A percentile compares a stretch with the other conserved stretches of the same genome.
Evolutionary conservation across 2,888 invertebrate genomes (phyloP).

Genomic region (Polylopha cassiicola): DNA sequence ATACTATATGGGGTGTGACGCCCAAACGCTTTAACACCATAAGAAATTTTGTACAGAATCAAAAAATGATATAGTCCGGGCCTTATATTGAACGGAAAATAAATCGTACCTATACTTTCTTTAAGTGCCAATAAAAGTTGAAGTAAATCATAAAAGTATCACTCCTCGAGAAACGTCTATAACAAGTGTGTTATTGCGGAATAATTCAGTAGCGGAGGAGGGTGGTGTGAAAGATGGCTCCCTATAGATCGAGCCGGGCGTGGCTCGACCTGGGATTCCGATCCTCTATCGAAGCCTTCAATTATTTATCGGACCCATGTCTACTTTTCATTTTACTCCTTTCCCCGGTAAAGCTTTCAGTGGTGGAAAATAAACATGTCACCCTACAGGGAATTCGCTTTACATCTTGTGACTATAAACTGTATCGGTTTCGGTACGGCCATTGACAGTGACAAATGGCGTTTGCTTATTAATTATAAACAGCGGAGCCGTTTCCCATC

Average conservation of each 20-base stretch:
- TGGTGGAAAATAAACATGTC: constrained; percentile 62
- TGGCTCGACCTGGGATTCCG: constrained; percentile 64
- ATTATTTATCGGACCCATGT: constrained; percentile 77
- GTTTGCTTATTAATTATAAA: constrained; percentile 42
- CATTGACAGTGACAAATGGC: constrained; percentile 51
- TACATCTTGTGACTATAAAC: constrained; percentile 55
- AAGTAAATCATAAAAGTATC: constrained; percentile 78
- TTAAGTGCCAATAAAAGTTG: constrained; percentile 78
- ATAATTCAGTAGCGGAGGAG: constrained; percentile 72
- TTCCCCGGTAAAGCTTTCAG: constrained; percentile 61
- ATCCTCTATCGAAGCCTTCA: constrained; percentile 73
- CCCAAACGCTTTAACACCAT: constrained; percentile 52
- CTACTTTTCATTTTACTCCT: constrained; percentile 76
- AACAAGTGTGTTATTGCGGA: constrained; percentile 77
- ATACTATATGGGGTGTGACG: constrained; percentile 54
- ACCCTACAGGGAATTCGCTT: constrained; percentile 58
- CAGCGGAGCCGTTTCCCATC: constrained; percentile 24
- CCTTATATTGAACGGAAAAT: constrained; percentile 74
- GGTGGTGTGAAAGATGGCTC: constrained; percentile 71
- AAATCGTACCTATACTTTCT: constrained; percentile 72
- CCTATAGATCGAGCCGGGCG: constrained; percentile 57
- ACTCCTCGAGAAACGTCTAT: constrained; percentile 73
- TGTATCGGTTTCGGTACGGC: constrained; percentile 40
- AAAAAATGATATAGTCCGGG: constrained; percentile 73
- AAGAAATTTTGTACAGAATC: constrained; percentile 54